These are phyloP conservation scores for Peromyscus nudipes DNA, from an alignment of 2,797 vertebrate genomes.

Conservation along the genomic window DNA sequence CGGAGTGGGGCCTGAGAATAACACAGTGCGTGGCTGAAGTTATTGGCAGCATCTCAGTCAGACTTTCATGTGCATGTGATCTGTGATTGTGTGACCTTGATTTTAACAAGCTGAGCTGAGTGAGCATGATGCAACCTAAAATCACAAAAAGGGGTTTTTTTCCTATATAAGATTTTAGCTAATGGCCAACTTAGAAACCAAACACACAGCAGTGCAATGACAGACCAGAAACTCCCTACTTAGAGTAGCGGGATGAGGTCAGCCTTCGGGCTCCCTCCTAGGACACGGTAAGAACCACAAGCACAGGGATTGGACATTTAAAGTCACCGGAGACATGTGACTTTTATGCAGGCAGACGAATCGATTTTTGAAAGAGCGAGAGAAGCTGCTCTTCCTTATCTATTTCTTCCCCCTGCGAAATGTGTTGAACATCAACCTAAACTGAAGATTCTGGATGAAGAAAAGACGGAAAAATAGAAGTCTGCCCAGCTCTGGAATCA, in stretches of 20 bases:
- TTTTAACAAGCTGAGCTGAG: not conserved
- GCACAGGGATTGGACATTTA: constrained; percentile 20
- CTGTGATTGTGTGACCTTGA: not conserved
- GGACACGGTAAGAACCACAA: constrained; percentile 28
- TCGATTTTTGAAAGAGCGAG: constrained; percentile 42
- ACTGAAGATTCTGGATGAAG: constrained; percentile 29
- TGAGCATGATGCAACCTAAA: not conserved
- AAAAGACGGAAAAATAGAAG: constrained; percentile 60
- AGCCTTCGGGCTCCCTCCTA: constrained; percentile 12
- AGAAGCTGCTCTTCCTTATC: constrained; percentile 46
- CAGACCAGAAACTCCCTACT: not conserved
- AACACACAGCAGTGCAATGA: not conserved
- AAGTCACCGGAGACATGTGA: constrained; percentile 19
- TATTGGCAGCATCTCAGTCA: not conserved
- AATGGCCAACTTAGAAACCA: constrained; percentile 26
- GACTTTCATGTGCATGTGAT: not conserved
- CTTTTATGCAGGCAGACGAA: constrained; percentile 42
- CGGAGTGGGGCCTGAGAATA: not conserved
- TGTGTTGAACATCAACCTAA: constrained; percentile 17
- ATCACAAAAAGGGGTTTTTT: not conserved
- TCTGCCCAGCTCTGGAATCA: constrained; percentile 77
- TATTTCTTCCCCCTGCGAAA: constrained; percentile 65
- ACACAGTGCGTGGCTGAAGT: not conserved
- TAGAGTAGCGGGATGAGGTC: not conserved
- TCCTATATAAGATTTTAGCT: not conserved